These are phyloP conservation scores for Chaetodon trifasciatus DNA, from an alignment of 2,797 vertebrate species.

Conservation along the genomic window DNA sequence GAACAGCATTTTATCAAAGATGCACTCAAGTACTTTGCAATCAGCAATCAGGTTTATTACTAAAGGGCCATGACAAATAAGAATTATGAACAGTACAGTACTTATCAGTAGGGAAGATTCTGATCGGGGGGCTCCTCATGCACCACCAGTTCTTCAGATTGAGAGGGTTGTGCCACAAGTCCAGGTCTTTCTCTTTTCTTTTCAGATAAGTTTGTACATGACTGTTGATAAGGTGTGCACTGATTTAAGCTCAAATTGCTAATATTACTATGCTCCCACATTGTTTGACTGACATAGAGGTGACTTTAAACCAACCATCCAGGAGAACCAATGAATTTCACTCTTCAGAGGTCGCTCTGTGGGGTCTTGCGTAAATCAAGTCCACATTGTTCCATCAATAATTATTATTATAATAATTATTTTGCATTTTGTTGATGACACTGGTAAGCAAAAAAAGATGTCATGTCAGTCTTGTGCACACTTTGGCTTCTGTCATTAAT, in stretches of 20 bases:
- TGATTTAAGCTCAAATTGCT: background rate
- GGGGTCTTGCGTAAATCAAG: background rate
- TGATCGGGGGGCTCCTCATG: too few relatives aligned
- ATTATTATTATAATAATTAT: too few relatives aligned
- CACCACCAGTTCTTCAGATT: too few relatives aligned
- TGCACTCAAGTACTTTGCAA: background rate
- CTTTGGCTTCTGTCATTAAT: background rate
- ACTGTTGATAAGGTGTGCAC: background rate
- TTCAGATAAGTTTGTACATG: background rate
- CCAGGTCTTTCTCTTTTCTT: background rate
- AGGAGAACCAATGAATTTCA: too few relatives aligned
- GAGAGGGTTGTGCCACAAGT: background rate
- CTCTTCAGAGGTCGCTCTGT: background rate
- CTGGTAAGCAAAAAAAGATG: background rate
- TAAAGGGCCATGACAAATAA: constrained; percentile 1
- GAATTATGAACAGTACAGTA: background rate
- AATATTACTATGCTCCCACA: background rate
- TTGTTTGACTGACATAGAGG: background rate
- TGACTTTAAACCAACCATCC: background rate
- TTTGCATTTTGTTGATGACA: background rate
- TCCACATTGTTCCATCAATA: too few relatives aligned
- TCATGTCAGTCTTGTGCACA: background rate
- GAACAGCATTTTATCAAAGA: background rate
- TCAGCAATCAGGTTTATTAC: background rate
- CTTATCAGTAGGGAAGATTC: too few relatives aligned